Base-by-base conservation (phyloP, 64 coral and sea anemone genomes). In the Exaiptasia diaphana region DNA sequence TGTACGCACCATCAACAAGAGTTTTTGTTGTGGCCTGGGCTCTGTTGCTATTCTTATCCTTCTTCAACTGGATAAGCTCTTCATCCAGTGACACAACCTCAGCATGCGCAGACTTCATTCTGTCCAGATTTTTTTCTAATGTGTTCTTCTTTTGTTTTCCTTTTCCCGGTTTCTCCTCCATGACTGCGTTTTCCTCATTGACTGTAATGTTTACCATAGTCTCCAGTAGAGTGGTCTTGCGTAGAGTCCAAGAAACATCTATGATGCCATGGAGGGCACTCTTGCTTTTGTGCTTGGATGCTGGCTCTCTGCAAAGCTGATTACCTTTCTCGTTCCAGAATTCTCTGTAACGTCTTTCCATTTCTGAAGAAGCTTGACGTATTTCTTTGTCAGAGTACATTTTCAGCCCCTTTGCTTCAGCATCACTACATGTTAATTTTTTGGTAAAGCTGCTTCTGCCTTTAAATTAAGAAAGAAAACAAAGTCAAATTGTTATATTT, bases 131-230 rank as follows among this genome's bases (percentile, higher is more conserved):
- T 52, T 83, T 71, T 21, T 11, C 7, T 8, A 83, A 7, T 22
- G 81, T 83, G 37, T 50, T 67, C 33, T 39, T 83, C 56, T 83
- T 83, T 50, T 71, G 64, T n/a, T 32, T 71, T 37, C 81, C 81
- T 8, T 57, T 20, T 41, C 72, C 81, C n/a, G 54, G 49, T 17
- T 56, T 69, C 38, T 26, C 32, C 11, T 56, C 50, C n/a, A 83
- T 30, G 31, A 72, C 67, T 53, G 53, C 53, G 17, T 83, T 67
- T 1, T 83, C 67, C 4, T 73, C 9, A 0, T 54, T 61, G 33
- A 83, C 11, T 15, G 71, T 58, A 25, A 26, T 69, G 7, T 32
- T 67, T 27, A 57, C 65, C 28, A 36, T 38, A n/a, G n/a, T n/a
- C 20, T 72, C 81, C 20, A 82, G 42, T 28, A 68, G n/a, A 4